Conservation (phyloP, 2,888 invertebrate genomes). For the Melolontha melolontha region DNA sequence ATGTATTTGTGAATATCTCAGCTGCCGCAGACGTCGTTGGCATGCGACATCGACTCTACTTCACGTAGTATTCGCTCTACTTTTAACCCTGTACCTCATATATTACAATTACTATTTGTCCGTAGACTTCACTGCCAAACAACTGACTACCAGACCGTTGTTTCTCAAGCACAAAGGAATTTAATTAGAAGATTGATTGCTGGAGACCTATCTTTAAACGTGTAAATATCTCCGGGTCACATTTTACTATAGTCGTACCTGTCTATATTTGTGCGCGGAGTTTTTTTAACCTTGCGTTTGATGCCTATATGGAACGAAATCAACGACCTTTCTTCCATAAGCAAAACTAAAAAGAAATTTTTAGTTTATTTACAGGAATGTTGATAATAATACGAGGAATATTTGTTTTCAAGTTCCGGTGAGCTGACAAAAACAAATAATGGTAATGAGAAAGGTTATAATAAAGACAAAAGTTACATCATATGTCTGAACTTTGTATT, state of each 20-base stretch:
- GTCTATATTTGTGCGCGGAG: not conserved
- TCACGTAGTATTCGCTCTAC: slow-evolving; percentile 44
- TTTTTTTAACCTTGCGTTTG: too few species aligned
- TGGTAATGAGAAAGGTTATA: too few species aligned
- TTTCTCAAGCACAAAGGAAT: slow-evolving; percentile 33
- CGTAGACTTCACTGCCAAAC: slow-evolving; percentile 50
- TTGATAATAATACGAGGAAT: too few species aligned
- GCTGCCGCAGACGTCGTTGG: slow-evolving; percentile 31
- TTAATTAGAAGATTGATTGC: slow-evolving; percentile 38
- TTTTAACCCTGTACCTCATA: slow-evolving; percentile 50
- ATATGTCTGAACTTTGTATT: too few species aligned
- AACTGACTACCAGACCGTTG: slow-evolving; percentile 15
- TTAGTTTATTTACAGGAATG: too few species aligned
- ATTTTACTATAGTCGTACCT: not conserved
- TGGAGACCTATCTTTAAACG: slow-evolving; percentile 14
- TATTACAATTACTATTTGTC: slow-evolving; percentile 51
- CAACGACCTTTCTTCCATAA: too few species aligned
- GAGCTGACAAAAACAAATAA: too few species aligned
- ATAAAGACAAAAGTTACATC: too few species aligned
- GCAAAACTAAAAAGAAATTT: too few species aligned
- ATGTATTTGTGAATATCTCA: slow-evolving; percentile 13
- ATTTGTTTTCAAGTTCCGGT: too few species aligned
- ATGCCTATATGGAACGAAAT: too few species aligned
- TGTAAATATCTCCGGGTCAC: slow-evolving; percentile 18
- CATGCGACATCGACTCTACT: slow-evolving; percentile 42